Evolutionary conservation across 2,888 invertebrate genomes (phyloP), one percentile per base, ranked within the genome.

Genomic region (Melikaiella ostensackeni): DNA sequence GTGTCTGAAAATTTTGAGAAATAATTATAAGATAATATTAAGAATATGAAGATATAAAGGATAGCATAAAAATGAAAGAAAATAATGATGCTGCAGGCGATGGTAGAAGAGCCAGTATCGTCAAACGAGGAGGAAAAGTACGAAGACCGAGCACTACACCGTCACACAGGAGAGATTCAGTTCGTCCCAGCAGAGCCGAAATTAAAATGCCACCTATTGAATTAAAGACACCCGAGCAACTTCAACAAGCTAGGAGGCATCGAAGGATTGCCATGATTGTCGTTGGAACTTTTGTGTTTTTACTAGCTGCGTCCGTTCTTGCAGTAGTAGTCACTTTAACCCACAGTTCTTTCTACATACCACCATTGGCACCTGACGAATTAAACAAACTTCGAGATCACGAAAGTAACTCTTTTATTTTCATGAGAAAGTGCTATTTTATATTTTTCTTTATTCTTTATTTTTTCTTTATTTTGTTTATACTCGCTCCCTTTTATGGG

Each of bases 101-200:
- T 77, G 88, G 87, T 30, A 84, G 89, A 78, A 84, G 90, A 77
- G 87, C 88, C 33, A 89, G 89, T 76, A 82, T 88, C 9, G 85
- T 83, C 79, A 88, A 85, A 83, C 86, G 85, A 73, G 81, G 83
- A 61, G 81, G 83, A 61, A 88, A 86, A 42, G 70, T 85, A 19
- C 82, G 88, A 24, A 86, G 88, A 42, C 77, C 85, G 38, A 89
- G 88, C 61, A 75, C 84, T 1, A 79, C 83, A 0, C 38, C 13
- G 13, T 38, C 38, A 38, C 88, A 97, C 96, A 91, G 98, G 96
- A 91, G 96, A 97, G 95, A 98, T 96, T 98, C 93, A 94, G 96
- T 94, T 30, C 85, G 86, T 9, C 88, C 88, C 5, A 76, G 86
- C 7, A 86, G 85, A 77, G 75, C 80, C 77, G 88, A 86, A 30